A percentile compares a stretch with the other conserved stretches of the same genome.
Evolutionary conservation across 2,888 invertebrate species (phyloP).

Genomic region (Ichneumoninae sp.): DNA sequence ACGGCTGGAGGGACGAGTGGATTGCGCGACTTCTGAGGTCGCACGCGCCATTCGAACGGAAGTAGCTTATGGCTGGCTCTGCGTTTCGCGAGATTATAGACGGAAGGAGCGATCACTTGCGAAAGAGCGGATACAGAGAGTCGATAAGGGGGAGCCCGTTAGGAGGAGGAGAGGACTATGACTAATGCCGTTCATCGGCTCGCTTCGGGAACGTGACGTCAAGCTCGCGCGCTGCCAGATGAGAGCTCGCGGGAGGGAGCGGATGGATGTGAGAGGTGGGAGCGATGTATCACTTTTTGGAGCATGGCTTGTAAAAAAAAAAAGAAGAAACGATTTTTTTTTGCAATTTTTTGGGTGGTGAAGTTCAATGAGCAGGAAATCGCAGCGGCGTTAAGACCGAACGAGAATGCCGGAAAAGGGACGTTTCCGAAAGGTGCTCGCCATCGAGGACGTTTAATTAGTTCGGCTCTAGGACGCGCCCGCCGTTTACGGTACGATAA

Average conservation of each 20-base stretch:
- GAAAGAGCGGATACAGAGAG: slow-evolving; percentile 48
- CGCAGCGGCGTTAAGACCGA: not conserved
- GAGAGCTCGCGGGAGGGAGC: not conserved
- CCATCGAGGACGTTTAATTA: slow-evolving; percentile 17
- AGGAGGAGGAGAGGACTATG: slow-evolving; percentile 74
- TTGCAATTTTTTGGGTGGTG: not conserved
- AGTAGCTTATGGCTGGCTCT: not conserved
- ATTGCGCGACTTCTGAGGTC: slow-evolving; percentile 38
- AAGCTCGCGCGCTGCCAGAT: slow-evolving; percentile 41
- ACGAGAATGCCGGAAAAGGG: slow-evolving; percentile 16
- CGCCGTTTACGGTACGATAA: slow-evolving; percentile 34
- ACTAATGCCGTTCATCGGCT: slow-evolving; percentile 81
- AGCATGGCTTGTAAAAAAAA: not conserved
- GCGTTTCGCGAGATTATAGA: slow-evolving; percentile 12
- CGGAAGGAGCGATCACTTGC: slow-evolving; percentile 43
- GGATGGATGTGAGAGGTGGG: slow-evolving; percentile 11
- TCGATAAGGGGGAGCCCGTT: slow-evolving; percentile 75
- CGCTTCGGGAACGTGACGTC: slow-evolving; percentile 78
- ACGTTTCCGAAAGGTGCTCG: not conserved
- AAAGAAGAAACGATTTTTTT: not conserved
- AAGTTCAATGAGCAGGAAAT: not conserved
- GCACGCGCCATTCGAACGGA: slow-evolving; percentile 15
- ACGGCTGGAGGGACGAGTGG: not conserved
- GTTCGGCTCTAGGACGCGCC: slow-evolving; percentile 8
- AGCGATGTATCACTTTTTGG: slow-evolving; percentile 37